Base-by-base conservation (phyloP, 2,888 invertebrate species). In the Resseliella maxima region DNA sequence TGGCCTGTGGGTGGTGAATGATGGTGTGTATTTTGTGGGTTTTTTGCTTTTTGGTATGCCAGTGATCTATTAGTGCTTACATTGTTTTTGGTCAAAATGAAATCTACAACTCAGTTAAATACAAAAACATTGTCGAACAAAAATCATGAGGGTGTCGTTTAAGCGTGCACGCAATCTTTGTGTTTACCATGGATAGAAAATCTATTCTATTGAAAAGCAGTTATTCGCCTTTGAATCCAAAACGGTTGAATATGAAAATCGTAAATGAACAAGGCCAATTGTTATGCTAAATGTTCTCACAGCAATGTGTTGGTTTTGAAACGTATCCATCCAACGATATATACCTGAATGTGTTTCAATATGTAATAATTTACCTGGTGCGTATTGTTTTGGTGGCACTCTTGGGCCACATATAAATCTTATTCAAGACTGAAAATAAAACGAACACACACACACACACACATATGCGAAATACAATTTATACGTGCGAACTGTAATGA, bases 11-110 rank as follows among this genome's bases (percentile, higher is more conserved):
- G 59, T 59, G 50, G 50, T 50, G 41, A 50, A 8, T 41, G 41
- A 8, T 50, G 50, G 50, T 50, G 59, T 59, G 59, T 59, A 18
- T 50, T 41, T 6, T 50, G 46, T 27, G 27, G 72, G 72, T 31
- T 72, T 72, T 72, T 15, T 72, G 35, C 72, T 72, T 35, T 15
- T 31, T 72, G 72, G 72, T 15, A 72, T 15, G 31, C 72, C 72
- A 72, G 31, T 72, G 72, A 72, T 72, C 72, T 72, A 72, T 72
- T 72, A 72, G 72, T 72, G 72, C 31, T 72, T 15, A 72, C 72
- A 72, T 21, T 72, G 72, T 72, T 31, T 72, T 72, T 15, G 72
- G 72, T 72, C 72, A 31, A 35, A 72, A 50, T 50, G 46, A 50
- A 50, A 50, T 50, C 46, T 50, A 50, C 46, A 50, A 72, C n/a